Evolutionary conservation across 2,888 invertebrate species (phyloP), one percentile per base, ranked within the genome.

Genomic region (Ametastegia equiseti): DNA sequence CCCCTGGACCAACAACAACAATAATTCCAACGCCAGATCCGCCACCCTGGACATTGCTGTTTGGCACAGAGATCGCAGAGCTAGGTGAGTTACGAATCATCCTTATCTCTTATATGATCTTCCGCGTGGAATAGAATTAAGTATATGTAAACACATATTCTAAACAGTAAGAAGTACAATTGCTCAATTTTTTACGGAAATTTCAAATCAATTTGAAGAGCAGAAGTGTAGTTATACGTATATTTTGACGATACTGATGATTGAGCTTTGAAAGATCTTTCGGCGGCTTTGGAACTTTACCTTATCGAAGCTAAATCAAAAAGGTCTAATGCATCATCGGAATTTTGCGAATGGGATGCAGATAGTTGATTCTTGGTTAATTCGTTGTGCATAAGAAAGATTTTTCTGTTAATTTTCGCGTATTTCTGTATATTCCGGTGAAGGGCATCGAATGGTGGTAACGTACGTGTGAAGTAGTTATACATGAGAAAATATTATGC

Each of bases 11-110:
- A 87, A 86, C 86, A 86, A 88, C 86, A 86, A 86, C 82, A 89
- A 90, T 86, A 89, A 90, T 86, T 89, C 86, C 80, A 85, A 86
- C 83, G 86, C 84, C 80, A 86, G 84, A 80, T 92, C 94, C 73
- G 94, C 95, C 87, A 93, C 94, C 90, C 93, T 97, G 65, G 94
- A 96, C 87, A 93, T 97, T 86, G 97, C 97, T 65, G 97, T 97
- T 67, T 97, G 97, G 97, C 97, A 97, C 91, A 93, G 97, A 85
- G 96, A 97, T 92, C 95, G 96, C 86, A 95, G 95, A 86, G 95
- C 95, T 91, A 95, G 96, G 97, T 97, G 93, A 94, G 93, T 92
- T 91, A 39, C 39, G 65, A 65, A 33, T n/a, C 27, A 27, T 19
- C 7, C n/a, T 42, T 54, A 60, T 78, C 15, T 5, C 5, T 39